Evolutionary conservation across 2,113 vertebrate species (phyloP), one percentile per base, ranked within the genome.

Genomic region (Tenebrosternarchus preto): DNA sequence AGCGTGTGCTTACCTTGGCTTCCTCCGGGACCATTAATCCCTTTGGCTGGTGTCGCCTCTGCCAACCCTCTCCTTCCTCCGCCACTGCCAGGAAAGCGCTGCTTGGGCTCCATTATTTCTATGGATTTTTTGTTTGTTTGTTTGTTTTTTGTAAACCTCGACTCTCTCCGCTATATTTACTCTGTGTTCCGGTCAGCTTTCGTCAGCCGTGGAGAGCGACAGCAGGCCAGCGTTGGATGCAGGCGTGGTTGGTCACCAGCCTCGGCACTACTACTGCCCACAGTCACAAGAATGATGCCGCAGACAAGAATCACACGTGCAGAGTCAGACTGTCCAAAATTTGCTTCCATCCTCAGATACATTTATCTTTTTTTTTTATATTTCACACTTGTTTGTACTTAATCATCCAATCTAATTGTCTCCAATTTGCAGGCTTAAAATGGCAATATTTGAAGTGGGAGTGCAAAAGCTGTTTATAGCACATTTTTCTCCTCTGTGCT

Each of bases 1-100:
- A 86, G 89, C 67, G 39, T 84, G 88, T 87, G 90, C 92, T 94
- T 92, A 93, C 92, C 89, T 93, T 89, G 87, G 88, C 87, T 80
- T 90, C 91, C 91, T 91, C 76, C 7, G 89, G 86, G 91, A 91
- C 88, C 87, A 92, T 93, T 92, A 92, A 94, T 94, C 91, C n/a
- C 92, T 91, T 89, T 81, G 86, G 89, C 88, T 90, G 88, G 87
- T 92, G 91, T 88, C 85, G 84, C 90, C 89, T 86, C 88, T 83
- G 88, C 88, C 80, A 70, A 61, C 84, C 81, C 85, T 92, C 90
- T 86, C 89, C 90, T 89, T 88, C 88, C 87, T 82, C 72, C 46
- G 60, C 72, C 55, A 3, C 87, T 88, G 88, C 89, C 85, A 86
- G 87, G 83, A 90, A 89, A 91, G 86, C 89, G 90, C 91, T 89